Evolutionary conservation across 2,888 invertebrate species (phyloP).

Genomic region (Cheilosia impressa): DNA sequence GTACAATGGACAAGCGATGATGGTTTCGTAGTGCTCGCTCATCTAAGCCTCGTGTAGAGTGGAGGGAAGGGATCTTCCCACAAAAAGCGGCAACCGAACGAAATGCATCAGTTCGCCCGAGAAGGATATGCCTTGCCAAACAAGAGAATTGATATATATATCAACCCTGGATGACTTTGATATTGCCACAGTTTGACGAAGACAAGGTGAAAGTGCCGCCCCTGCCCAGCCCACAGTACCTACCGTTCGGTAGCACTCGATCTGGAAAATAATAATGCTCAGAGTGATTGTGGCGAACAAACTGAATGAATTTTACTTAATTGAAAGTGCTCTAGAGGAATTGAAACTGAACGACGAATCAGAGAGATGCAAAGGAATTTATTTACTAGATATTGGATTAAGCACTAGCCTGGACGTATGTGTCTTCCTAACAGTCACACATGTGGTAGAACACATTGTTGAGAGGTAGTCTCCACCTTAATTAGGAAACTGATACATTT

Average conservation of each 20-base stretch:
- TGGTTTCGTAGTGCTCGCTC: constrained; percentile 30
- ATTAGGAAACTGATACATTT: too few relatives aligned
- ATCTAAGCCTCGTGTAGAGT: background rate
- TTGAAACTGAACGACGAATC: constrained; percentile 37
- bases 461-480: too few relatives aligned
- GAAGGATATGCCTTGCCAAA: constrained; percentile 1
- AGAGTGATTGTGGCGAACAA: constrained; percentile 54
- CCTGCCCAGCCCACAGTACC: background rate
- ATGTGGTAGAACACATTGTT: too few relatives aligned
- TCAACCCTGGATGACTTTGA: background rate
- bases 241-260: background rate
- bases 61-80: background rate
- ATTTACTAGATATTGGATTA: constrained; percentile 21
- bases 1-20: constrained; percentile 47
- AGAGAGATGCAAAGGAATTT: constrained; percentile 11
- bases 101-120: background rate
- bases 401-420: background rate
- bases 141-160: background rate
- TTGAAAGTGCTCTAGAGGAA: constrained; percentile 54
- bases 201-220: background rate
- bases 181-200: background rate
- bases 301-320: constrained; percentile 58
- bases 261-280: constrained; percentile 10
- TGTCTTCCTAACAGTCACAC: too few relatives aligned
- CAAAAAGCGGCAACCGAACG: background rate